Conservation (phyloP, 64 coral and sea anemone species). For the Hydrozoanthus tunicans region DNA sequence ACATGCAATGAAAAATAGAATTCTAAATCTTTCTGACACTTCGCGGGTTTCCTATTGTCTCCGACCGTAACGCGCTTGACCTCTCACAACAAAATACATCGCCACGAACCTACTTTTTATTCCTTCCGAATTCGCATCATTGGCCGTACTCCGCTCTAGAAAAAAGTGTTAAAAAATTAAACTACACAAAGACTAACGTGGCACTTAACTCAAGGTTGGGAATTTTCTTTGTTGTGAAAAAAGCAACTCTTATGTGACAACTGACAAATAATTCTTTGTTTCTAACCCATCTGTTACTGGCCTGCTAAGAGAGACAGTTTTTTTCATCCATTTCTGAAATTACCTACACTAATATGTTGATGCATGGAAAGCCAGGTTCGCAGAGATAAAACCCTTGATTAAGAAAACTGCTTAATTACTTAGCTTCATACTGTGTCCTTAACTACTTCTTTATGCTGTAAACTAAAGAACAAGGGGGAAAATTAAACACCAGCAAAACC, state of each 20-base stretch:
- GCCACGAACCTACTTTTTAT: neutral
- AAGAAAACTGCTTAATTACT: neutral
- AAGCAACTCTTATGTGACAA: neutral
- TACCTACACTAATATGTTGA: neutral
- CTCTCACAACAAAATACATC: constrained; percentile 3
- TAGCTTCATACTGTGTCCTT: neutral
- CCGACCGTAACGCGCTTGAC: constrained; percentile 1
- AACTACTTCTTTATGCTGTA: neutral
- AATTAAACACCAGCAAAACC: neutral
- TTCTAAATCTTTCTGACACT: constrained; percentile 27
- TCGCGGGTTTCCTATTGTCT: constrained; percentile 41
- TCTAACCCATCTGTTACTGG: constrained; percentile 29
- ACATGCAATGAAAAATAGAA: constrained; percentile 39
- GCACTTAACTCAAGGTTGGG: too few species aligned
- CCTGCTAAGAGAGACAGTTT: constrained; percentile 29
- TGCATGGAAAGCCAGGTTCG: neutral
- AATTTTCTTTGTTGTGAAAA: neutral
- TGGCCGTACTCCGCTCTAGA: neutral
- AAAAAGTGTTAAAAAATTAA: neutral
- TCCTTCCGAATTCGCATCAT: neutral
- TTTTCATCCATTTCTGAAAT: neutral
- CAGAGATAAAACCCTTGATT: neutral
- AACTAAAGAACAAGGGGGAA: neutral
- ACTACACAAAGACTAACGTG: neutral
- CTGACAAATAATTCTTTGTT: constrained; percentile 22